Base-by-base conservation (phyloP, 2,797 vertebrate species). In the Masticophis lateralis region DNA sequence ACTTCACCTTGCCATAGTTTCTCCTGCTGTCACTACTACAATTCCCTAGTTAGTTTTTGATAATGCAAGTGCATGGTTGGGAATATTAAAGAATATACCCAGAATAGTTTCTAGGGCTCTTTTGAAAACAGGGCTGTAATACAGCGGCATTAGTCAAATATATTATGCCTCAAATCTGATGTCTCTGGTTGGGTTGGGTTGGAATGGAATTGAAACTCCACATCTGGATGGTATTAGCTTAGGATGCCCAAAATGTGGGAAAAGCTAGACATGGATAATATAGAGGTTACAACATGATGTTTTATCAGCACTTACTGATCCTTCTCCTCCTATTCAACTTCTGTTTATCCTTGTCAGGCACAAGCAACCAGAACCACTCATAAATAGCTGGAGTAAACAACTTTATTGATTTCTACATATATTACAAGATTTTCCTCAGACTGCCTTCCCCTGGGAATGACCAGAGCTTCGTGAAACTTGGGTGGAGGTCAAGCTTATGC, bases 81-180 rank as follows among this genome's bases (percentile, higher is more conserved):
- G 93, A 95, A 28, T 94, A 95, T 92, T 97, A 92, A 96, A 92
- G 16, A 51, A 51, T 51, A 51, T 51, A 51, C 96, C 94, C 94
- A 95, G 94, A 96, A 94, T 95, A 96, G 66, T 95, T 95, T 97
- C 97, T 95, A 96, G 95, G 97, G 95, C 97, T 93, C 96, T 69
- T 83, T 94, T 89, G 43, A 83, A 83, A 83, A 83, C 10, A 83
- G 74, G 74, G 74, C 74, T 83, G 43, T 83, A 83, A 83, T 83
- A 47, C 74, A 25, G 74, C 2, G 4, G 37, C 22, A 47, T 83
- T 74, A 74, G 69, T 74, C 69, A 74, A 74, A 74, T 74, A 74
- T 18, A 37, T 83, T 47, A 47, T 47, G 14, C 32, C 94, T 93
- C 95, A 96, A 91, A 96, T 94, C 88, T 94, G 95, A 97, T 93